phyloP scores from a whole-genome alignment of 35 echinoderm and acorn worm genomes.

The Eucidaris tribuloides region DNA sequence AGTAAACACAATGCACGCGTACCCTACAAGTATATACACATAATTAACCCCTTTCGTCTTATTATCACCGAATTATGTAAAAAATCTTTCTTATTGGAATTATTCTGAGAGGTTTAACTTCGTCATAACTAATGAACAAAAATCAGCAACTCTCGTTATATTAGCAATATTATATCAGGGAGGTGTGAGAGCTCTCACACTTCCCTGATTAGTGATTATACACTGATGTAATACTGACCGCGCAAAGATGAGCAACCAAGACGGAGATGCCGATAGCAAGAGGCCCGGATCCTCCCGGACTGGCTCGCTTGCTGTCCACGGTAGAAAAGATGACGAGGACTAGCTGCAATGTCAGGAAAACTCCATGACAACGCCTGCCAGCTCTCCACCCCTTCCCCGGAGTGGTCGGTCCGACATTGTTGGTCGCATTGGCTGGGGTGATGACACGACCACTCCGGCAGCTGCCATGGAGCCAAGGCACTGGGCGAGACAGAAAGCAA shows the following conservation, averaged over 20 bases:
- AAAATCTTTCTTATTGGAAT: too few relatives aligned
- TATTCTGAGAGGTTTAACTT: too few relatives aligned
- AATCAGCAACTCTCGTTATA: too few relatives aligned
- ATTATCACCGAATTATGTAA: too few relatives aligned
- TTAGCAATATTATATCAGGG: too few relatives aligned
- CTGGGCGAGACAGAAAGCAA: conserved; percentile 68
- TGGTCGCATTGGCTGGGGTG: conserved; percentile 6
- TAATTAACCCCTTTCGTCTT: too few relatives aligned
- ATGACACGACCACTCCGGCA: conserved; percentile 45
- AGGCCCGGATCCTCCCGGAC: conserved; percentile 71
- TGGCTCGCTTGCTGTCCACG: conserved; percentile 61
- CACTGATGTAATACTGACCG: conserved; percentile 67
- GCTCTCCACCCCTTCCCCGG: conserved; percentile 26
- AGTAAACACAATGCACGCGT: too few relatives aligned
- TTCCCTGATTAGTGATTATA: too few relatives aligned
- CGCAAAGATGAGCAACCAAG: conserved; percentile 70
- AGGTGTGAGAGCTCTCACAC: too few relatives aligned
- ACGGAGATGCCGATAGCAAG: conserved; percentile 83
- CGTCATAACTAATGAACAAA: too few relatives aligned
- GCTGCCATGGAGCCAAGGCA: conserved; percentile 57
- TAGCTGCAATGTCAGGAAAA: conserved; percentile 76
- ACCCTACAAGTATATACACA: too few relatives aligned
- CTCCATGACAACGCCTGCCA: conserved; percentile 55
- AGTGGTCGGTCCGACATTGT: conserved; percentile 32
- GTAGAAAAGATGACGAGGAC: conserved; percentile 89